Base-by-base conservation (phyloP, 2,888 invertebrate species). In the Melanostoma mellinum region DNA sequence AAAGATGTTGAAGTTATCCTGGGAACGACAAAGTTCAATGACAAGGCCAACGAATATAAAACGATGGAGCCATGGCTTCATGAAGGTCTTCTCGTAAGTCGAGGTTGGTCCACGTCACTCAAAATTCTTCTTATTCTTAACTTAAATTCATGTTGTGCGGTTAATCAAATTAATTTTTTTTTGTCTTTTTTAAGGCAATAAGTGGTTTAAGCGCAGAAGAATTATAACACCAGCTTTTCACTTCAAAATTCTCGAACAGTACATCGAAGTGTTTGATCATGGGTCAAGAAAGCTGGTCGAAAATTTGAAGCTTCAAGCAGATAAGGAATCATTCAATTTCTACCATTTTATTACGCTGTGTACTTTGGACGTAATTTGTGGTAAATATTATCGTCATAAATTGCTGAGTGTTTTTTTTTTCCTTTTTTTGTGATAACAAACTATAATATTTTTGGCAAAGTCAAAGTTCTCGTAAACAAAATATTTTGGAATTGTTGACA, bases 181-280 rank as follows among this genome's bases (percentile, higher is more conserved):
- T 3, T 5, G 10, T 10, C 10, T n/a, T 8, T 46, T 10, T 5
- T 3, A 46, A 46, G 90, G 90, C 5, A 86, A 86, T 36, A 90
- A 90, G 52, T 90, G 90, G 90, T 88, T 92, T 86, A 90, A 91
- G 1, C 93, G 94, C n/a, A 92, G 96, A 35, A 95, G 95, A 90
- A 93, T 95, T 81, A 90, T 96, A 68, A 96, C 96, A 0, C 96
- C 96, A 1, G 94, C 96, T 0, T 96, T 96, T 89, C 96, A 96
- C 90, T 96, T 96, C 89, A 94, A 94, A 88, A 95, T 96, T 68
- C 90, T 96, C 44, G 94, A 95, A 87, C 93, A 94, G 86, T 96
- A 95, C 88, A 89, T 95, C 9, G 93, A 93, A 0, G 93, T 94
- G 0, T 96, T 96, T 88, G 93, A 95, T 86, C 92, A 92, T 61